Conservation (phyloP, 2,113 vertebrate species). For the Dendropsophus ebraccatus region DNA sequence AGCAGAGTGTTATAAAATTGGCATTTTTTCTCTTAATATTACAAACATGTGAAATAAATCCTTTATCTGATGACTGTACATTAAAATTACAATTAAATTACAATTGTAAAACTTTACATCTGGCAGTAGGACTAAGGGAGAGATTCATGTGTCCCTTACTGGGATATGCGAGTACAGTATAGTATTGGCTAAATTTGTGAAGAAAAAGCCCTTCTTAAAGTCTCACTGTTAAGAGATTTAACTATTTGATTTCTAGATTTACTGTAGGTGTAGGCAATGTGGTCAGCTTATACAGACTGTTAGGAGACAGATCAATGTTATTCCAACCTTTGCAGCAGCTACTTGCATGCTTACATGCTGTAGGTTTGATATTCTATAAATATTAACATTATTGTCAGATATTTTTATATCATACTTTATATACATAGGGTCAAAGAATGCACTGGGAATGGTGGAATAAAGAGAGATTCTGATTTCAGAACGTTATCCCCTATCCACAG, state of each 20-base stretch:
- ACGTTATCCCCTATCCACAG: too few relatives aligned
- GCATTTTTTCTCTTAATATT: neutral
- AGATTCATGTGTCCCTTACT: slow-evolving; percentile 7
- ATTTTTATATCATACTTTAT: too few relatives aligned
- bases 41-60: neutral
- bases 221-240: neutral
- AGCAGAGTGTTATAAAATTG: neutral
- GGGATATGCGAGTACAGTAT: neutral
- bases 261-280: too few relatives aligned
- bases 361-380: too few relatives aligned
- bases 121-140: neutral
- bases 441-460: too few relatives aligned
- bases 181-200: neutral
- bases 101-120: neutral
- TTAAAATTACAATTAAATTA: slow-evolving; percentile 17
- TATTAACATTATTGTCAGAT: too few relatives aligned
- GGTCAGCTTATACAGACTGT: too few relatives aligned
- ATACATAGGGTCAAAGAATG: too few relatives aligned
- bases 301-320: too few relatives aligned
- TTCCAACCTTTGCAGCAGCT: too few relatives aligned
- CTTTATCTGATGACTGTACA: neutral
- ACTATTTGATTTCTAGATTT: neutral
- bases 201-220: neutral
- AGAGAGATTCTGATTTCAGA: too few relatives aligned
- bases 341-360: too few relatives aligned